Conservation (phyloP, 2,113 vertebrate species). For the Sardina pilchardus region DNA sequence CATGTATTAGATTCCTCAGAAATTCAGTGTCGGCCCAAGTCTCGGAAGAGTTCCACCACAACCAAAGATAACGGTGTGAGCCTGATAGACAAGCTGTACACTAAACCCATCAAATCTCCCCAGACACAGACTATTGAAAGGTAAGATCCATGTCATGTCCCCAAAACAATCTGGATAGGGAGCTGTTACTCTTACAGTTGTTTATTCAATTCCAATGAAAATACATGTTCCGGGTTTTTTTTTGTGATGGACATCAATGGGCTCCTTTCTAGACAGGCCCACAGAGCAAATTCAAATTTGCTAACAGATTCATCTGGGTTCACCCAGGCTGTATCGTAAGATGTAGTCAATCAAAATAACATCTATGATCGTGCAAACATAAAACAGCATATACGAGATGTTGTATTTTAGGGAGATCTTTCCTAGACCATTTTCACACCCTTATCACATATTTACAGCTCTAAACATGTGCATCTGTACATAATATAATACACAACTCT, state of each 20-base stretch:
- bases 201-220: no score
- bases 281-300: no score
- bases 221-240: no score
- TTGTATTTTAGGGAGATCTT: background rate
- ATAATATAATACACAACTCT: no score
- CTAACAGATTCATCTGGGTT: no score
- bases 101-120: constrained; percentile 46
- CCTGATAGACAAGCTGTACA: constrained; percentile 57
- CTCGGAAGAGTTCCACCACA: constrained; percentile 53
- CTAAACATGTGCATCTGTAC: no score
- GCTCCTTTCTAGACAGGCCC: no score
- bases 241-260: no score
- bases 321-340: no score
- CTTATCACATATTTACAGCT: background rate
- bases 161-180: background rate
- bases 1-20: background rate
- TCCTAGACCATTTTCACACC: background rate
- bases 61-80: constrained; percentile 51
- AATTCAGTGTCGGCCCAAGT: constrained; percentile 44
- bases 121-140: constrained; percentile 37
- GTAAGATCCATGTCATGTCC: background rate
- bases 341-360: no score
- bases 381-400: background rate
- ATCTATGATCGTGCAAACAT: no score
- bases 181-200: background rate